phyloP scores from a whole-genome alignment of 2,888 invertebrate species.

The Brachylomia viminalis region DNA sequence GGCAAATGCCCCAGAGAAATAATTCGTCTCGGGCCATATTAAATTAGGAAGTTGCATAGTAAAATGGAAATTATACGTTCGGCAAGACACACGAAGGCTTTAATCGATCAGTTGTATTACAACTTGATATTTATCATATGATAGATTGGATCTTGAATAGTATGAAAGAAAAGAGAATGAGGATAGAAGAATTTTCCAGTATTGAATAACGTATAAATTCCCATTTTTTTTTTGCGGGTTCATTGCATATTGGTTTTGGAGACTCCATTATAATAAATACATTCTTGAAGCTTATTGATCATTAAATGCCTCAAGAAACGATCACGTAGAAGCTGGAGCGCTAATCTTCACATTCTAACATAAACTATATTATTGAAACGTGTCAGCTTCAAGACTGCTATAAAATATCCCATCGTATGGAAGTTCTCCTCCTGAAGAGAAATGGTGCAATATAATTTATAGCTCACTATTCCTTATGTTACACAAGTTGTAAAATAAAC shows the following conservation, averaged over 20 bases:
- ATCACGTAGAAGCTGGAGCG: neutral
- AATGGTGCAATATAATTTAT: slow-evolving; percentile 41
- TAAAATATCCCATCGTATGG: slow-evolving; percentile 10
- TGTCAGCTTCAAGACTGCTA: slow-evolving; percentile 11
- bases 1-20: slow-evolving; percentile 61
- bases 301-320: neutral
- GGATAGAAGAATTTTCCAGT: neutral
- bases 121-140: slow-evolving; percentile 79
- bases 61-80: slow-evolving; percentile 82
- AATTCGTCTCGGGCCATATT: slow-evolving; percentile 63
- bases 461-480: slow-evolving; percentile 21
- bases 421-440: slow-evolving; percentile 18
- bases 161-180: slow-evolving; percentile 4
- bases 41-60: slow-evolving; percentile 71
- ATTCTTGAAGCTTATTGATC: neutral
- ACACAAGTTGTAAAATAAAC: slow-evolving; percentile 42
- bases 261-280: neutral
- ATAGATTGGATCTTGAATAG: slow-evolving; percentile 48
- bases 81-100: slow-evolving; percentile 75
- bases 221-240: neutral
- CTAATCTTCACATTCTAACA: neutral
- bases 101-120: slow-evolving; percentile 82
- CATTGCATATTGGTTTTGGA: no score
- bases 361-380: slow-evolving; percentile 1
- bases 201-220: neutral